Conservation (phyloP, 1,140 invertebrate genomes). For the Temnothorax longispinosus region DNA sequence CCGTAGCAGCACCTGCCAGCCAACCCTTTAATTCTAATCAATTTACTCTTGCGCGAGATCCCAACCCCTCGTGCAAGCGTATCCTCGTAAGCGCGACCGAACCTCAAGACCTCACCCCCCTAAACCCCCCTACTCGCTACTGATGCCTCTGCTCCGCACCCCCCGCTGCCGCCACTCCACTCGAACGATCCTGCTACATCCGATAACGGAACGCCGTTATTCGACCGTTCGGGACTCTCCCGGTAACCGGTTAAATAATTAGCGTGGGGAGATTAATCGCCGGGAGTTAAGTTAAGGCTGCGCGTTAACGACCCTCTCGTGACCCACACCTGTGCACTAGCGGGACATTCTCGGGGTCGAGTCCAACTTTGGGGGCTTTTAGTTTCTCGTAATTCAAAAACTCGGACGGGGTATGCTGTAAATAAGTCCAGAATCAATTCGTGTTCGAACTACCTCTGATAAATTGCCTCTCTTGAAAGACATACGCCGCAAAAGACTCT, state of each 20-base stretch:
- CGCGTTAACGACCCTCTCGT: conserved; percentile 64
- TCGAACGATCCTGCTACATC: conserved; percentile 69
- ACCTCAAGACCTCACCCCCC: conserved; percentile 63
- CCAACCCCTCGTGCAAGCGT: conserved; percentile 63
- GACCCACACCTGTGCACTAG: conserved; percentile 9
- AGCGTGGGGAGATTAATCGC: conserved; percentile 81
- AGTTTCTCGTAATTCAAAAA: conserved; percentile 8
- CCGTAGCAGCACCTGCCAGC: conserved; percentile 74
- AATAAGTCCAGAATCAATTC: conserved; percentile 21
- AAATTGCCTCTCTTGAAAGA: background rate
- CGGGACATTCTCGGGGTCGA: background rate
- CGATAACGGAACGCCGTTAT: conserved; percentile 69
- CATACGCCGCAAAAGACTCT: background rate
- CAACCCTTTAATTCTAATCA: conserved; percentile 86
- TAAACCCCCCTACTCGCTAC: conserved; percentile 56
- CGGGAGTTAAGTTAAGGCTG: conserved; percentile 72
- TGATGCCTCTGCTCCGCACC: conserved; percentile 25
- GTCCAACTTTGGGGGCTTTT: background rate
- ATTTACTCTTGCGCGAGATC: conserved; percentile 82
- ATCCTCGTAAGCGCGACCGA: conserved; percentile 73
- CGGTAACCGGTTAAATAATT: conserved; percentile 82
- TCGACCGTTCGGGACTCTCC: conserved; percentile 66
- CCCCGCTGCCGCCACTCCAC: conserved; percentile 39
- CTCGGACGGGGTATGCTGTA: background rate
- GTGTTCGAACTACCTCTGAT: background rate